Conservation (phyloP, 2,888 invertebrate genomes). For the Malachius bipustulatus region DNA sequence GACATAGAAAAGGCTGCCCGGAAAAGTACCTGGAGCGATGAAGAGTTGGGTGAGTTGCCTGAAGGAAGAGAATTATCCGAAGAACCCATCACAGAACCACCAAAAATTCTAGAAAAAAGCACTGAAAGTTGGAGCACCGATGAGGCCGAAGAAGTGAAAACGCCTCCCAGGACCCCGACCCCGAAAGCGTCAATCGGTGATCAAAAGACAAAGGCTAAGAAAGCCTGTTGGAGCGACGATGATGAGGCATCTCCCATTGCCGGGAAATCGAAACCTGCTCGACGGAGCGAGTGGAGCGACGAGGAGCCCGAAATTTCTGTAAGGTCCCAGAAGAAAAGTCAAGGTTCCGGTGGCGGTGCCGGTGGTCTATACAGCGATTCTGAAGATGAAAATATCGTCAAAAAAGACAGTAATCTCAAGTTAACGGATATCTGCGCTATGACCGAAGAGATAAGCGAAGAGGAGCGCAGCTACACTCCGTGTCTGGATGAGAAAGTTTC, state of each 20-base stretch:
- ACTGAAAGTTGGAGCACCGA: no score
- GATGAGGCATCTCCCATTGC: no score
- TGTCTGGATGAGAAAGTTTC: constrained; percentile 54
- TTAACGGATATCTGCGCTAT: constrained; percentile 37
- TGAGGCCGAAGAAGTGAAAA: not conserved
- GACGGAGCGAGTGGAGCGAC: no score
- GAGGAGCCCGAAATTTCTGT: not conserved
- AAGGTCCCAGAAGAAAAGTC: constrained; percentile 8
- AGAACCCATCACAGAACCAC: not conserved
- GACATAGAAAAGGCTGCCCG: not conserved
- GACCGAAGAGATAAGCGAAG: constrained; percentile 54
- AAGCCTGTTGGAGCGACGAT: no score
- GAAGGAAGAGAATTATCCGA: no score
- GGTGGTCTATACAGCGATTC: constrained; percentile 32
- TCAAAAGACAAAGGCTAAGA: no score
- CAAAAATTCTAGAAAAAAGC: not conserved
- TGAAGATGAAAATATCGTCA: constrained; percentile 32
- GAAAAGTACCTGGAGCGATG: not conserved
- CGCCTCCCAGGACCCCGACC: not conserved
- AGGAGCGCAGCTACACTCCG: constrained; percentile 60
- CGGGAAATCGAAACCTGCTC: no score
- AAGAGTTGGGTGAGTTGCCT: no score
- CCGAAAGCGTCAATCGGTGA: no score
- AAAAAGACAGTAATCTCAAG: constrained; percentile 21
- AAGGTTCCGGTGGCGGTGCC: constrained; percentile 11